These are phyloP conservation scores for Eretmodus cyanostictus DNA, from an alignment of 2,113 vertebrate species.

Conservation along the genomic window DNA sequence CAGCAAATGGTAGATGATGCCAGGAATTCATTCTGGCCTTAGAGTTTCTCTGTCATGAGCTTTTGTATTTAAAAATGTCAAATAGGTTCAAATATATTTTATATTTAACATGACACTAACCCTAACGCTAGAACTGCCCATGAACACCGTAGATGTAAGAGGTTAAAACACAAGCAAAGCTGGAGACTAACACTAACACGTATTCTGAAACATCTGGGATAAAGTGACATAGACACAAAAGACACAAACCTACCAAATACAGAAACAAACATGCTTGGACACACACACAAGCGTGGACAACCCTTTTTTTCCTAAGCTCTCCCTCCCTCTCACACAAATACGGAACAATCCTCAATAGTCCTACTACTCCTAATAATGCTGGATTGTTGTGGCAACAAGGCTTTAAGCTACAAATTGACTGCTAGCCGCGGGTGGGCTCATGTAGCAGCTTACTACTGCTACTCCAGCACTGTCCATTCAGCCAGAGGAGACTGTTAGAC, in stretches of 20 bases:
- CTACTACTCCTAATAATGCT: slow-evolving; percentile 64
- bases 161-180: not conserved
- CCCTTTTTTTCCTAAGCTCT: not conserved
- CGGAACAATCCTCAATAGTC: slow-evolving; percentile 41
- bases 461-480: slow-evolving; percentile 62
- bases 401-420: slow-evolving; percentile 73
- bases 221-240: not conserved
- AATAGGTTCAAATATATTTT: not conserved
- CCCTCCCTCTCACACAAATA: not conserved
- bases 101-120: not conserved
- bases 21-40: not conserved
- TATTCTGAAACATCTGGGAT: not conserved
- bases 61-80: not conserved
- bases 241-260: not conserved
- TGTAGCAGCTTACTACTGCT: slow-evolving; percentile 47
- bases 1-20: not conserved
- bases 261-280: not conserved
- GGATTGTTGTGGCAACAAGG: slow-evolving; percentile 65
- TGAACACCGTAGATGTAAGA: not conserved
- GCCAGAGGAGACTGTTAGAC: slow-evolving; percentile 64
- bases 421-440: slow-evolving; percentile 53
- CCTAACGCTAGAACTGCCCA: not conserved
- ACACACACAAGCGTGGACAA: not conserved
- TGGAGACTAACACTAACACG: not conserved
- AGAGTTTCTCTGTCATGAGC: not conserved